Conservation (phyloP, 2,888 invertebrate genomes). For the Ormyrus nitidulus region DNA sequence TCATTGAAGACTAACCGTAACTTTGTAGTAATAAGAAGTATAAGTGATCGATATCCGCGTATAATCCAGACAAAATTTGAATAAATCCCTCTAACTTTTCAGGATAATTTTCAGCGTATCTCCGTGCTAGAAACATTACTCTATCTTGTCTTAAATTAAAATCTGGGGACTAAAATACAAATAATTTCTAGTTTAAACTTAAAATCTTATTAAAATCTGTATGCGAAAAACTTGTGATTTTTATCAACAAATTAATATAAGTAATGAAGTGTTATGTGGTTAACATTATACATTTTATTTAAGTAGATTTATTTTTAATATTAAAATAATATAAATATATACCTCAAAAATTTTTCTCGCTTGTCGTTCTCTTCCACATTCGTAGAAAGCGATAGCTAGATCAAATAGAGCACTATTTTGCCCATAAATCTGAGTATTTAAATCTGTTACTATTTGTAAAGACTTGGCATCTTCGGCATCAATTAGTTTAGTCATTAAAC, state of each 20-base stretch:
- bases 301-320: too few species aligned
- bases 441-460: slow-evolving; percentile 89
- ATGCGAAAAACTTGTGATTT: neutral
- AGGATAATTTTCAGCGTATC: slow-evolving; percentile 79
- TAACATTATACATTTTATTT: too few species aligned
- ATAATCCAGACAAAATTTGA: slow-evolving; percentile 85
- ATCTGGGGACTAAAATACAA: slow-evolving; percentile 81
- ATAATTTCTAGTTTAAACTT: neutral
- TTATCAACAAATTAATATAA: neutral
- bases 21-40: slow-evolving; percentile 63
- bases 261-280: neutral
- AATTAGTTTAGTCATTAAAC: slow-evolving; percentile 84
- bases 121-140: slow-evolving; percentile 73
- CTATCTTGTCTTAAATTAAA: slow-evolving; percentile 82
- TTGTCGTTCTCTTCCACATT: slow-evolving; percentile 86
- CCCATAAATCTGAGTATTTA: slow-evolving; percentile 86
- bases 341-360: slow-evolving; percentile 88
- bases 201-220: neutral
- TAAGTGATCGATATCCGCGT: slow-evolving; percentile 74
- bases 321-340: slow-evolving; percentile 4
- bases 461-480: slow-evolving; percentile 85
- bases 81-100: slow-evolving; percentile 85
- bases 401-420: slow-evolving; percentile 91
- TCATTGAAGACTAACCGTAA: slow-evolving; percentile 69
- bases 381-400: slow-evolving; percentile 88